Percentiles rank a stretch among this genome's conserved stretches.
Evolutionary conservation across 92 coral and sea anemone genomes (phyloP).

Genomic region (Porites cylindrica): DNA sequence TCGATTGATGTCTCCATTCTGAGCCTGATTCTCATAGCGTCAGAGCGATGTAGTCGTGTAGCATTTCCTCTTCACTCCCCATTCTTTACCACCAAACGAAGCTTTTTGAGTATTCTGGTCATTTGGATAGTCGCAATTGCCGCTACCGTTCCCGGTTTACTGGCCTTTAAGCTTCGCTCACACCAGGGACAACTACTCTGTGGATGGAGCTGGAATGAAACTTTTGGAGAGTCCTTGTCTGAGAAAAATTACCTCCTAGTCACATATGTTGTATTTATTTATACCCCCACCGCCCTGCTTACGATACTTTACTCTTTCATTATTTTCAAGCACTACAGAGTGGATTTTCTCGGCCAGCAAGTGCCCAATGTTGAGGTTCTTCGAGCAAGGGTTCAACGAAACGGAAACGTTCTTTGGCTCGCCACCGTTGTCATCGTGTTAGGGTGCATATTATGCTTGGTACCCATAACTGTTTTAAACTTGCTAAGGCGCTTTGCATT

Average conservation of each 20-base stretch:
- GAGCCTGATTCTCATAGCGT: background rate
- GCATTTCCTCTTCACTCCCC: background rate
- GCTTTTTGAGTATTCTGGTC: background rate
- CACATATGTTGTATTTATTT: background rate
- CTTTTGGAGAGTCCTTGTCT: background rate
- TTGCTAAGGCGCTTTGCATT: background rate
- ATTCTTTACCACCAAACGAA: background rate
- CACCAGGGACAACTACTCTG: background rate
- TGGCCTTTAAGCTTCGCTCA: background rate
- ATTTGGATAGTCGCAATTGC: background rate
- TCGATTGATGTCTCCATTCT: background rate
- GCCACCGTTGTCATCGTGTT: slow-evolving; percentile 12
- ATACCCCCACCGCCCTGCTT: background rate
- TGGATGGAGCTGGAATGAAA: background rate
- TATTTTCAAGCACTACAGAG: slow-evolving; percentile 6
- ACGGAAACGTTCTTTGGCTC: background rate
- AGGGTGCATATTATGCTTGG: background rate
- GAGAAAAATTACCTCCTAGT: background rate
- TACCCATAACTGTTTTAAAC: background rate
- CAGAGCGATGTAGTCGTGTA: background rate
- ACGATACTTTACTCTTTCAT: background rate
- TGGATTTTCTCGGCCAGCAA: background rate
- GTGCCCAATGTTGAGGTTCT: background rate
- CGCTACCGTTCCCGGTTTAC: background rate
- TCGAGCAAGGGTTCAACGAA: background rate